Conservation (phyloP, 2,888 invertebrate genomes). For the Smittia sp. region DNA sequence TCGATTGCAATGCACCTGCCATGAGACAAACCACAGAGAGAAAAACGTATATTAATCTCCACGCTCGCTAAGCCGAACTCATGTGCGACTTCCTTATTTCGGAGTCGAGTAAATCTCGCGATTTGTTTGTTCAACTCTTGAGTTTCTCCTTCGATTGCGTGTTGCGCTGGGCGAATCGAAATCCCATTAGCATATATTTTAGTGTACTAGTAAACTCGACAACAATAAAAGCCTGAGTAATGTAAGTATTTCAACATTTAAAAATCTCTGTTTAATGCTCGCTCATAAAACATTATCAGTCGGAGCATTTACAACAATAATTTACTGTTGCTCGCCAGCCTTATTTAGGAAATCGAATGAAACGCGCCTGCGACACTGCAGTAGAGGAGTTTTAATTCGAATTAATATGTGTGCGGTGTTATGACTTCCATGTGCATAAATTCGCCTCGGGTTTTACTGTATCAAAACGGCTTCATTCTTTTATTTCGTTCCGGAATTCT, state of each 20-base stretch:
- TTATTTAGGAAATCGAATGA: not conserved
- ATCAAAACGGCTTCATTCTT: not conserved
- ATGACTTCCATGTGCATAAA: slow-evolving; percentile 15
- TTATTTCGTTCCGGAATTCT: not conserved
- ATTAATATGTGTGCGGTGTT: not conserved
- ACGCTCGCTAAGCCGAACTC: no score
- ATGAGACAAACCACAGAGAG: not conserved
- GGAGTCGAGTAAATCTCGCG: not conserved
- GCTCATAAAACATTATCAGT: not conserved
- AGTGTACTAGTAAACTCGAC: not conserved
- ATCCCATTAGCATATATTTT: slow-evolving; percentile 14
- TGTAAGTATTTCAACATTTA: not conserved
- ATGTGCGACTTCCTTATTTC: not conserved
- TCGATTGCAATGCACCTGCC: not conserved
- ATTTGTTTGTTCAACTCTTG: not conserved
- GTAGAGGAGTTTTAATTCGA: not conserved
- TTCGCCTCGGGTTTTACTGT: not conserved
- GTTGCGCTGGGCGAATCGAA: not conserved
- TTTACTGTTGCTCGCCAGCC: not conserved
- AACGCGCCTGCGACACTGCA: not conserved
- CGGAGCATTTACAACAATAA: not conserved
- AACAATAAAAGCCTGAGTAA: not conserved
- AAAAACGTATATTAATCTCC: not conserved
- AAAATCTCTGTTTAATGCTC: not conserved
- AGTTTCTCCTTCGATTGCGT: not conserved